Base-by-base conservation (phyloP, 2,797 vertebrate species). In the Sarcoramphus papa region DNA sequence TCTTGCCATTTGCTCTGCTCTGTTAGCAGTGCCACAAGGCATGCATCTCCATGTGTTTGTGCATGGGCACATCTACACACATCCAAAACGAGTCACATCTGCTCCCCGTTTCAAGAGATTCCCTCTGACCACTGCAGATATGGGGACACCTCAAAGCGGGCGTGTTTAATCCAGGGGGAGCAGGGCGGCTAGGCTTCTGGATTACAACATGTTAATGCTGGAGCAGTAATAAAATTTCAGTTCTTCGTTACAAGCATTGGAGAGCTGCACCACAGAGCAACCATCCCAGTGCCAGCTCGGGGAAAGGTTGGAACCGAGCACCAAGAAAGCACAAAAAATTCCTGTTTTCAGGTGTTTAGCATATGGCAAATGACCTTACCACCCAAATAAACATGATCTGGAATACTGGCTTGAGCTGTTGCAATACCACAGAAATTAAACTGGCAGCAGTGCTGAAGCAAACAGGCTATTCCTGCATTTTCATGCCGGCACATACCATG, bases 121-220 rank as follows among this genome's bases (percentile, higher is more conserved):
- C 15, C 35, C 43, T 48, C 43, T 17, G 35, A 67, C 30, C 48
- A 10, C 69, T 60, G 82, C 83, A 77, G 30, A 51, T 27, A 41
- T 0, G 12, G 50, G 31, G 13, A 17, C 10, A 64, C 6, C 62
- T 85, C 67, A 88, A 75, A 76, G 37, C 12, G 1, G 14, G 23
- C 1, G 2, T 21, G 53, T 37, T 51, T 72, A 64, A 75, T 64
- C 28, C 0, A 0, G 10, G 57, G 22, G 7, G 17, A 75, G 4
- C 22, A 37, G 48, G 3, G 9, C 12, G 4, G 7, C 5, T 22
- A 15, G 35, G 14, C 2, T 88, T 76, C 60, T 43, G 35, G 12
- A 17, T 40, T 59, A 51, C 30, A 74, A 20, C 19, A n/a, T 2
- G 2, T 60, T 15, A 80, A 43, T 47, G 27, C 22, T 54, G 30